Conservation (phyloP, 2,113 vertebrate genomes). For the Rhinichthys klamathensis region DNA sequence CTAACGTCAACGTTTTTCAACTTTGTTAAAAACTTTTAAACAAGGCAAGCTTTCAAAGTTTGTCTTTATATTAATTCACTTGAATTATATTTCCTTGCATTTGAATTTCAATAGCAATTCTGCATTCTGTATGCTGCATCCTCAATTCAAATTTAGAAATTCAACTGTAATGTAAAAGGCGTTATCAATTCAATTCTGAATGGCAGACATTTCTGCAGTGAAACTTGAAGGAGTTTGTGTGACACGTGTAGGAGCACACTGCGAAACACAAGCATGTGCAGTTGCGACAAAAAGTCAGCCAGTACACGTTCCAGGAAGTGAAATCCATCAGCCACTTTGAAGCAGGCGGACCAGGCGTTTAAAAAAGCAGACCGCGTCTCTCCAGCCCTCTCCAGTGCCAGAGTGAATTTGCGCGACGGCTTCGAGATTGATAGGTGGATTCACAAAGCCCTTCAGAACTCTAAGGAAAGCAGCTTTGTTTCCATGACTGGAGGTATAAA, state of each 20-base stretch:
- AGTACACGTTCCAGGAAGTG: conserved; percentile 13
- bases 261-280: conserved; percentile 3
- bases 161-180: background rate
- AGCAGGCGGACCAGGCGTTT: conserved; percentile 25
- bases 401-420: conserved; percentile 57
- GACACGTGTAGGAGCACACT: background rate
- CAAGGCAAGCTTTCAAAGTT: background rate
- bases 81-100: background rate
- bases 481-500: conserved; percentile 71
- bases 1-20: background rate
- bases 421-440: conserved; percentile 75
- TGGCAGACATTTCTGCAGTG: background rate
- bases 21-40: background rate
- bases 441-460: conserved; percentile 69
- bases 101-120: background rate
- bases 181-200: background rate
- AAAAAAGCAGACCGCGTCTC: conserved; percentile 32
- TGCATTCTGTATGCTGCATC: no score
- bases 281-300: background rate
- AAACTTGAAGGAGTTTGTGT: background rate
- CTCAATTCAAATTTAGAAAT: background rate
- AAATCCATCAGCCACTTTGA: conserved; percentile 23
- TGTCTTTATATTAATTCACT: background rate
- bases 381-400: conserved; percentile 52
- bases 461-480: conserved; percentile 66